These are phyloP conservation scores for Urocolius indicus DNA, from an alignment of 2,113 vertebrate species.

Conservation along the genomic window DNA sequence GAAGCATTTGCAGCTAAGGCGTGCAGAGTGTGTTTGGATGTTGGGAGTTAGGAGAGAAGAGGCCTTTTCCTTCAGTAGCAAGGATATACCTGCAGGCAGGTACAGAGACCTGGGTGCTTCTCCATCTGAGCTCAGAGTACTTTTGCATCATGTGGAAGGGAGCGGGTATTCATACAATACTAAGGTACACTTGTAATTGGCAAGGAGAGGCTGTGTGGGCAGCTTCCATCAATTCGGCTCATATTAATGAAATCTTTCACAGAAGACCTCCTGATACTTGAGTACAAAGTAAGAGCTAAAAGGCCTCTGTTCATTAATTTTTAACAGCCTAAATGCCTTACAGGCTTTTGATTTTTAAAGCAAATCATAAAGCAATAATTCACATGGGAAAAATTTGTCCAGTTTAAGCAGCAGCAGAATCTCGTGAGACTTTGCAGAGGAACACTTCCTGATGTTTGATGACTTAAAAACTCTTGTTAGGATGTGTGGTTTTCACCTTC, in stretches of 20 bases:
- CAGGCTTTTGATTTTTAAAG: neutral
- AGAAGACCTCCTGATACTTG: neutral
- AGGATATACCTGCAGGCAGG: neutral
- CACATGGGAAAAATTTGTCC: neutral
- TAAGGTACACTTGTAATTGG: neutral
- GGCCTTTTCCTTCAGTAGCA: neutral
- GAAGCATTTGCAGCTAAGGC: neutral
- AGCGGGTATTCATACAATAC: fast-evolving
- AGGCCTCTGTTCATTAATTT: neutral
- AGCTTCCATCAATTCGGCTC: neutral
- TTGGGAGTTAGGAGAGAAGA: neutral
- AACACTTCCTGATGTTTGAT: neutral
- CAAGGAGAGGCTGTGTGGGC: neutral
- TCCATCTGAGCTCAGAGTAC: neutral
- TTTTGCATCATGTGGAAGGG: neutral
- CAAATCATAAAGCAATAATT: slow-evolving; percentile 8
- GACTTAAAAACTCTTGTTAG: neutral
- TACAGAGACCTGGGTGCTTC: neutral
- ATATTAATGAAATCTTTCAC: neutral
- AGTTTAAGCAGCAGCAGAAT: neutral
- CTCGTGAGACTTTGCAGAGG: neutral
- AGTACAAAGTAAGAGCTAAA: neutral
- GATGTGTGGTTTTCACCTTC: neutral
- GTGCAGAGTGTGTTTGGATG: neutral
- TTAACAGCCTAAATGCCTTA: neutral